Base-by-base conservation (phyloP, 2,888 invertebrate genomes). In the Platycnemis pennipes region DNA sequence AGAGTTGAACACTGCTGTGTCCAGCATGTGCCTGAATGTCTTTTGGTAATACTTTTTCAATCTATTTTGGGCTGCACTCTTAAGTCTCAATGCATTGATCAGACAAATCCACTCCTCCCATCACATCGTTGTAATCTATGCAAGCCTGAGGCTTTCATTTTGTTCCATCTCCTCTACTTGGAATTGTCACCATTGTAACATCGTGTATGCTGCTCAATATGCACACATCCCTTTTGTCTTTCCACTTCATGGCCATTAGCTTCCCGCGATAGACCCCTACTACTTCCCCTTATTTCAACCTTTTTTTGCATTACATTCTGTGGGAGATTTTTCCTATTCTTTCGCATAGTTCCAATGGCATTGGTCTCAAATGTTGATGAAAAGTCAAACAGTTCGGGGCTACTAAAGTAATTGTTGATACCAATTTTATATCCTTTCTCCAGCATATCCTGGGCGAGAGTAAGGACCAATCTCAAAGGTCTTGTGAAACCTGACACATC, bases 111-210 rank as follows among this genome's bases (percentile, higher is more conserved):
- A 69, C 69, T 69, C 69, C 69, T 69, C 69, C 69, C 69, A 69
- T 69, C 69, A 31, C 69, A 69, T 69, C 69, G 69, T 69, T 69
- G 69, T 69, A 69, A 69, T 69, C 69, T 5, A 69, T 19, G 69
- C 69, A 69, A 7, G 19, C 69, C 31, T 69, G 69, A 69, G 69
- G 69, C 19, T 69, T 69, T 11, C 19, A 11, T 31, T 69, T 69
- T 19, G 69, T 69, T 69, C 19, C 69, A 5, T 31, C 69, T n/a
- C 69, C 69, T 69, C 69, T 69, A 19, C 69, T 69, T 26, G n/a
- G 69, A 69, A 69, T 19, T 5, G 5, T 31, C 31, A 69, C 69
- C 5, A 69, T 69, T 19, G 69, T 31, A 19, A 11, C 69, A 69
- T 69, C 69, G 19, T 69, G 69, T n/a, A 31, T 11, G 69, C 69